phyloP scores from a whole-genome alignment of 2,113 vertebrate species.

The Buteo buteo region DNA sequence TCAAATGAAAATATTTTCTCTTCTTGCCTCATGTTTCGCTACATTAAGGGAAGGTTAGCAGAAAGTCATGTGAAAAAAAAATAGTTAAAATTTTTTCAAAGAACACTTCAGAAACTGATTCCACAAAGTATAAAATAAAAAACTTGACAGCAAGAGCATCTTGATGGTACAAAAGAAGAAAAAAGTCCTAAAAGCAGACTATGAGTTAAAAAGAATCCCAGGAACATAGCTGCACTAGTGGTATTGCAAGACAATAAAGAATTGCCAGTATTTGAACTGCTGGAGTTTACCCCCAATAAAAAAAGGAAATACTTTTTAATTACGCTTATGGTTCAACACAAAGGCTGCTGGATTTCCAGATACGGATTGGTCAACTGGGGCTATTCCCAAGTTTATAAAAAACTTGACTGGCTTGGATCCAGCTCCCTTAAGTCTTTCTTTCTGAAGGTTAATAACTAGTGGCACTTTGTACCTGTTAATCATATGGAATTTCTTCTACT shows the following conservation, averaged over 20 bases:
- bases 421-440: background rate
- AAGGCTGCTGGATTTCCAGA: background rate
- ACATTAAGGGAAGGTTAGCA: background rate
- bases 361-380: background rate
- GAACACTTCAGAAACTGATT: background rate
- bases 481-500: background rate
- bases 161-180: background rate
- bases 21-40: background rate
- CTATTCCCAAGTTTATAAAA: background rate
- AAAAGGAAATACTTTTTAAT: background rate
- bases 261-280: background rate
- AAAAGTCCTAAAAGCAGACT: background rate
- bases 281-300: background rate
- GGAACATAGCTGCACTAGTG: background rate
- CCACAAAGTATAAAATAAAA: background rate
- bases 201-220: background rate
- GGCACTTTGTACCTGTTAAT: background rate
- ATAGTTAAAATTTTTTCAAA: background rate
- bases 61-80: background rate
- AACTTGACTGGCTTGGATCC: background rate
- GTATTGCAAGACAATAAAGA: background rate
- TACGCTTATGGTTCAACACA: background rate
- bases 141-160: background rate
- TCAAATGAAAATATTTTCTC: background rate
- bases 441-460: background rate